Base-by-base conservation (phyloP, 2,113 vertebrate genomes). In the Colaptes auratus region DNA sequence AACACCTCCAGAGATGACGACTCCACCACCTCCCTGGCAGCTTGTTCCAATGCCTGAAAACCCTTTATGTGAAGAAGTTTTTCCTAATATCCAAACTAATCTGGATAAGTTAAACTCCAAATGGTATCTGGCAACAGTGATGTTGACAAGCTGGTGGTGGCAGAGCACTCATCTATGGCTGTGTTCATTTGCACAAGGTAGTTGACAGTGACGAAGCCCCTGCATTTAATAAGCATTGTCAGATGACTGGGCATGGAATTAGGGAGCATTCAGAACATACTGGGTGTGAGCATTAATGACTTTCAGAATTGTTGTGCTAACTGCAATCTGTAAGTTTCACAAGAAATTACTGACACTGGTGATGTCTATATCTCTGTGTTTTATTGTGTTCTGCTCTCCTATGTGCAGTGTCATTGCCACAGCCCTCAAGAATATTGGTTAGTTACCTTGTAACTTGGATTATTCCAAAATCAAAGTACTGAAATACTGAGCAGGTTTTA, bases 81-180 rank as follows among this genome's bases (percentile, higher is more conserved):
- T 44, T 15, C 42, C 42, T 44, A 44, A 44, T 44, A 15, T 44
- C 42, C 15, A 44, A 44, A 15, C 42, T 44, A 60, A 1, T 5
- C 21, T 56, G 59, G n/a, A 17, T 2, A 56, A 55, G 31, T 15
- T 30, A 30, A 83, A 79, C 33, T 46, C 53, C 53, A 55, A 33
- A 48, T 2, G 6, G 52, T 17, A 58, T 10, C 61, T 67, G 64
- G 44, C 82, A 75, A 66, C 5, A 59, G 59, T 3, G 21, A 27
- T 9, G 16, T 3, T 31, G 59, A 23, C 42, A 48, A 71, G n/a
- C n/a, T 2, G 1, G 33, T 2, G 0, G 18, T 15, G 20, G 18
- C 42, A 19, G 33, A 78, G 56, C 58, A 6, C 30, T 21, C 20
- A 44, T 63, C 23, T 8, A 33, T 6, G 46, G 15, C 0, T 19